Conservation (phyloP, 2,113 vertebrate genomes). For the Urocynchramus pylzowi region DNA sequence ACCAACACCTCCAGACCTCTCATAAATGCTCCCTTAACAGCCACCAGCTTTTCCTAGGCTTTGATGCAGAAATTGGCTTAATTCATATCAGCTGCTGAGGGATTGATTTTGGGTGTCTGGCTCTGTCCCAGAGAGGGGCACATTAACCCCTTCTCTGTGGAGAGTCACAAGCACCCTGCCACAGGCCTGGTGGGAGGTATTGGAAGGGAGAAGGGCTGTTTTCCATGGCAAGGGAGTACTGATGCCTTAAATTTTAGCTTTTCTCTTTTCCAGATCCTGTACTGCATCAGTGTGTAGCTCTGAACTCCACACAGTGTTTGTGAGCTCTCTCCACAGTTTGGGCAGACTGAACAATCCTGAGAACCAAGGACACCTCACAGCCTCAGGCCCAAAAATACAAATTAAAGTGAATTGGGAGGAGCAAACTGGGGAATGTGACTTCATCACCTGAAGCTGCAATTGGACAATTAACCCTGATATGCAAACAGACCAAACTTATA, state of each 20-base stretch:
- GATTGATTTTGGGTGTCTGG: background rate
- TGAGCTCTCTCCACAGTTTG: background rate
- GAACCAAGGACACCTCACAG: background rate
- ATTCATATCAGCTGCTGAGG: background rate
- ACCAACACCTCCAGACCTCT: background rate
- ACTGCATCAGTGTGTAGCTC: background rate
- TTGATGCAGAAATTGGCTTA: background rate
- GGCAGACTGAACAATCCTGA: background rate
- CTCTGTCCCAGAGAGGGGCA: background rate
- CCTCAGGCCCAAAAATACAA: background rate
- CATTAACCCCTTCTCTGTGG: background rate
- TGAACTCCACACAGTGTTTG: background rate
- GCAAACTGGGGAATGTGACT: background rate
- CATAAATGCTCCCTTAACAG: background rate
- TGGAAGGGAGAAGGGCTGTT: background rate
- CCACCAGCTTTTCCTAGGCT: background rate
- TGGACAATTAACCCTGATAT: background rate
- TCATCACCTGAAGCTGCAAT: background rate
- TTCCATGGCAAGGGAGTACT: background rate
- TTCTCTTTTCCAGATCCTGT: accelerated
- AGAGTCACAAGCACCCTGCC: background rate
- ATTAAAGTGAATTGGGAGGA: background rate
- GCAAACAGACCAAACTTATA: background rate
- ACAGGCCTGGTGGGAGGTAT: accelerated
- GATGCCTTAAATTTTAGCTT: background rate